phyloP scores from a whole-genome alignment of 2,888 invertebrate species.

The Pandemis cinnamomeana region DNA sequence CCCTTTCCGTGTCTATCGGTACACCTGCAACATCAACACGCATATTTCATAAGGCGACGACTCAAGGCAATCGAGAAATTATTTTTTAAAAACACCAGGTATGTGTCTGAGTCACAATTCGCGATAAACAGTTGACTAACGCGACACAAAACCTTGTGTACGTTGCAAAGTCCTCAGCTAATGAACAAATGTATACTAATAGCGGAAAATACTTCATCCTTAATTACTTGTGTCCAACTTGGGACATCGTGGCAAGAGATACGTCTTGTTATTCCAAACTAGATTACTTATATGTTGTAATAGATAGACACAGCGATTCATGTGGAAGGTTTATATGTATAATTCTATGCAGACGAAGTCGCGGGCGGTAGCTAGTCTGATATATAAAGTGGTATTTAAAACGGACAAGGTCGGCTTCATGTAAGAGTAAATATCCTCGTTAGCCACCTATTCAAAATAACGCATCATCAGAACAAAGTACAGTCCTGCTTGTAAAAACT shows the following conservation, averaged over 20 bases:
- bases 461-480: neutral
- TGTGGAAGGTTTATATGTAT: too few relatives aligned
- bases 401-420: too few relatives aligned
- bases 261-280: neutral
- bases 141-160: neutral
- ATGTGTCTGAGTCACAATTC: slow-evolving; percentile 9
- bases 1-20: neutral
- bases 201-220: neutral
- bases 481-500: neutral
- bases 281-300: neutral
- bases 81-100: neutral
- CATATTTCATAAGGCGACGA: neutral
- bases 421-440: too few relatives aligned
- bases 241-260: neutral
- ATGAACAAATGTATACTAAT: neutral
- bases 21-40: neutral
- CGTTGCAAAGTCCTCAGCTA: slow-evolving; percentile 1
- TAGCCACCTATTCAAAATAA: too few relatives aligned
- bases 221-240: neutral
- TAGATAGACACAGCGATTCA: too few relatives aligned
- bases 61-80: neutral
- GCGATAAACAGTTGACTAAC: slow-evolving; percentile 14
- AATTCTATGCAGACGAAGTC: too few relatives aligned
- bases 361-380: too few relatives aligned
- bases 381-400: too few relatives aligned